Conservation (phyloP, 2,113 vertebrate species). For the Platanista minor region DNA sequence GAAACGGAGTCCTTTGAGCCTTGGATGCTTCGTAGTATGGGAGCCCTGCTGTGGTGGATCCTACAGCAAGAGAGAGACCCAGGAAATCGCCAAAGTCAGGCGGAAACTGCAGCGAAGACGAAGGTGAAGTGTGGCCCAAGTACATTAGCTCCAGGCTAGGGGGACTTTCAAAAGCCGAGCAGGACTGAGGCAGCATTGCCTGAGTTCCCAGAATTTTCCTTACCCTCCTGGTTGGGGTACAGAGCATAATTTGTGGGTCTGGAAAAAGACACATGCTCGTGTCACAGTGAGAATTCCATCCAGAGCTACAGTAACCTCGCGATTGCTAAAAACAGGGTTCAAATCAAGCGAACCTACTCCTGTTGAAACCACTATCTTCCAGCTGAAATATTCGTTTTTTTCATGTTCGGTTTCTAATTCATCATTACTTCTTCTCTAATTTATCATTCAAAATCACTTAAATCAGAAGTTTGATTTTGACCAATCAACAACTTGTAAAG, state of each 20-base stretch:
- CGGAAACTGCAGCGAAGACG: background rate
- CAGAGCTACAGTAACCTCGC: background rate
- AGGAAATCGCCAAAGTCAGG: background rate
- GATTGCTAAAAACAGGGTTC: background rate
- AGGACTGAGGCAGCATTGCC: background rate
- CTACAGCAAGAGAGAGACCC: background rate
- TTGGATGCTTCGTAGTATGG: background rate
- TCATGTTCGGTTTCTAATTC: background rate
- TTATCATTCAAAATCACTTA: background rate
- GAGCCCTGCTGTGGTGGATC: background rate
- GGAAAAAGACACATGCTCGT: background rate
- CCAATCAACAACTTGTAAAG: background rate
- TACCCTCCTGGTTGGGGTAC: background rate
- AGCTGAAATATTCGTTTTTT: background rate
- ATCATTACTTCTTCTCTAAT: background rate
- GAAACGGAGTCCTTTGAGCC: background rate
- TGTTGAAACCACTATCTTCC: background rate
- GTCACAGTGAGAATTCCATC: background rate
- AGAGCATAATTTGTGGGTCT: background rate
- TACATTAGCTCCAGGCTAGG: accelerated
- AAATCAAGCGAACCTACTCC: background rate
- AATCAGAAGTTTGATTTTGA: background rate
- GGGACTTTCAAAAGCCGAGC: background rate
- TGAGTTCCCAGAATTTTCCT: background rate
- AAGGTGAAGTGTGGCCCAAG: background rate